phyloP scores from a whole-genome alignment of 2,888 invertebrate genomes.

The Stenchaetothrips biformis region DNA sequence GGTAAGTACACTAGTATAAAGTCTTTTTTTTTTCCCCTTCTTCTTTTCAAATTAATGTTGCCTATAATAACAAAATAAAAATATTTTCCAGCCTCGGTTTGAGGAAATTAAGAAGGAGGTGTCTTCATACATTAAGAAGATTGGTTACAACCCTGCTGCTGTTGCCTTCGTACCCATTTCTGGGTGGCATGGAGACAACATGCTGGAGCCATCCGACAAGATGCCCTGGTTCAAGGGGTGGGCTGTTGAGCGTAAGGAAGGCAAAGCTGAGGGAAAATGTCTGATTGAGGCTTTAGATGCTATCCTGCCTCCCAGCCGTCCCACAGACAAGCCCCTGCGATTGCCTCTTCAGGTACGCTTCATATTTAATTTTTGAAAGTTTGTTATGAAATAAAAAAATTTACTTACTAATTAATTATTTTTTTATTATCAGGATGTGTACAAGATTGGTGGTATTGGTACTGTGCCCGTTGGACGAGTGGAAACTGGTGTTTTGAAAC shows the following conservation, averaged over 20 bases:
- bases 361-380: constrained; percentile 49
- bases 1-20: constrained; percentile 77
- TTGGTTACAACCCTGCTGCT: constrained; percentile 95
- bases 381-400: not conserved
- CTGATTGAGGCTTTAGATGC: constrained; percentile 96
- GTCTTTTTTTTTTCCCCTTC: constrained; percentile 49
- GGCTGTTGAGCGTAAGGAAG: constrained; percentile 90
- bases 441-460: constrained; percentile 99
- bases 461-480: constrained; percentile 99
- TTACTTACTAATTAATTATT: not conserved
- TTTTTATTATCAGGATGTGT: constrained; percentile 73
- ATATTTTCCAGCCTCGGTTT: constrained; percentile 59
- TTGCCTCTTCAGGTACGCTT: constrained; percentile 89
- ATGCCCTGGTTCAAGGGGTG: constrained; percentile 92
- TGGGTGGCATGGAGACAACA: constrained; percentile 99
- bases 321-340: constrained; percentile 96
- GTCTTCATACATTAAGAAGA: constrained; percentile 95
- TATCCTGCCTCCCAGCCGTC: constrained; percentile 90
- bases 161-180: constrained; percentile 99
- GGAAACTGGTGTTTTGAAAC: constrained; percentile 93
- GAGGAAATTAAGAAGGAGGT: constrained; percentile 99
- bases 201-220: constrained; percentile 92
- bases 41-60: too few relatives aligned
- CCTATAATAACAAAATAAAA: too few relatives aligned
- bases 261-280: constrained; percentile 89